Evolutionary conservation across 2,888 invertebrate species (phyloP).

Genomic region (Iselma pallidipennis): DNA sequence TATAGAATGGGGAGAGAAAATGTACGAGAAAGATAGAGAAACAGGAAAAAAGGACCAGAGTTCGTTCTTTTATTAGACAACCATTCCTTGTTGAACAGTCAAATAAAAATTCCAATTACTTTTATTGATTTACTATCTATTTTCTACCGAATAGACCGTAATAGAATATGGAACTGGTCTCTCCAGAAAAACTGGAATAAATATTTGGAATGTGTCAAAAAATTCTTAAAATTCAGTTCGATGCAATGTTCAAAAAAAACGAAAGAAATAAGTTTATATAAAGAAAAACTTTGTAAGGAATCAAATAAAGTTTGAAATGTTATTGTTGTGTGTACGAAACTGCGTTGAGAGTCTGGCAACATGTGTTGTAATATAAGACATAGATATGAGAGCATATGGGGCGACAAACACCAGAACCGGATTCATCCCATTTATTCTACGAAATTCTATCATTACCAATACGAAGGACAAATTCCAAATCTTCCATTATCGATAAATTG

Average conservation of each 20-base stretch:
- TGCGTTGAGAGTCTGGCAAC: slow-evolving; percentile 29
- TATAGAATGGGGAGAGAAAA: neutral
- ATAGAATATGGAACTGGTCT: slow-evolving; percentile 28
- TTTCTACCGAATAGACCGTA: slow-evolving; percentile 27
- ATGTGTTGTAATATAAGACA: slow-evolving; percentile 34
- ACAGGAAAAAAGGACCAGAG: slow-evolving; percentile 1
- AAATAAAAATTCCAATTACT: slow-evolving; percentile 40
- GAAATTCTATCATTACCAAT: neutral
- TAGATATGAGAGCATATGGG: slow-evolving; percentile 25
- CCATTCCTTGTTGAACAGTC: slow-evolving; percentile 36
- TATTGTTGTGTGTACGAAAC: slow-evolving; percentile 30
- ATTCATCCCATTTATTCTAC: neutral
- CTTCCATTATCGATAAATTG: neutral
- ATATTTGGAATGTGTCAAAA: slow-evolving; percentile 16
- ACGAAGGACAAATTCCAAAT: neutral
- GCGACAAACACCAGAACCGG: slow-evolving; percentile 17
- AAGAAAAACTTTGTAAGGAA: slow-evolving; percentile 2
- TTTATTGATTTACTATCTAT: slow-evolving; percentile 37
- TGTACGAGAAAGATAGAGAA: too few species aligned
- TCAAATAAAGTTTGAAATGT: slow-evolving; percentile 31
- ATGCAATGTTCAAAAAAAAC: slow-evolving; percentile 3
- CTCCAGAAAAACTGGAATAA: slow-evolving; percentile 14
- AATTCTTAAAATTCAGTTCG: slow-evolving; percentile 10
- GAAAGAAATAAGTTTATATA: neutral
- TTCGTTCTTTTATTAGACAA: slow-evolving; percentile 37